Percentiles rank a stretch among this genome's conserved stretches.
Conservation (phyloP, 1,140 invertebrate genomes). For the Meloidogyne floridensis region DNA sequence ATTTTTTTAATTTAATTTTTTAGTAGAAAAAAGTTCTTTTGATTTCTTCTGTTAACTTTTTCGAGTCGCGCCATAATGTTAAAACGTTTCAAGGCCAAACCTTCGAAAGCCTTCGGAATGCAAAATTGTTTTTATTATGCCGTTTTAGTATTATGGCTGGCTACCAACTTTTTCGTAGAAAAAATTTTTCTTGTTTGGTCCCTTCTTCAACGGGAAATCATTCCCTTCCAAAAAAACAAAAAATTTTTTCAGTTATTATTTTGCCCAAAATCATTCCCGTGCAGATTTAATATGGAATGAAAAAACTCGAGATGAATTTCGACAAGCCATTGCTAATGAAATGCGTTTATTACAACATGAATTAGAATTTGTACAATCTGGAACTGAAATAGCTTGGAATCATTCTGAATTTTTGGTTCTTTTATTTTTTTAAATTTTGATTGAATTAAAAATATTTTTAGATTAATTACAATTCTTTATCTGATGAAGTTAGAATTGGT, state of each 20-base stretch:
- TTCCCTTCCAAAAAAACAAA: conserved; percentile 75
- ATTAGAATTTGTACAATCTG: conserved; percentile 76
- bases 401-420: conserved; percentile 77
- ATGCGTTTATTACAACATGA: conserved; percentile 84
- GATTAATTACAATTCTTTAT: conserved; percentile 85
- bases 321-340: conserved; percentile 89
- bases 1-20: background rate
- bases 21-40: background rate
- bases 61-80: too few relatives aligned
- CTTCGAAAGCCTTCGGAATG: too few relatives aligned
- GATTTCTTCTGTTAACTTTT: too few relatives aligned
- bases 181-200: too few relatives aligned
- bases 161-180: too few relatives aligned
- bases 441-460: conserved; percentile 37
- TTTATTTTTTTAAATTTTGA: conserved; percentile 5
- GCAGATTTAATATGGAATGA: conserved; percentile 99
- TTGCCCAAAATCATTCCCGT: conserved; percentile 87
- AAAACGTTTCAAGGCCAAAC: too few relatives aligned
- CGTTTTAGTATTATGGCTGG: too few relatives aligned
- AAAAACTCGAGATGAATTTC: conserved; percentile 72
- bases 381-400: conserved; percentile 84
- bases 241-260: conserved; percentile 81
- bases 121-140: too few relatives aligned
- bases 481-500: conserved; percentile 95
- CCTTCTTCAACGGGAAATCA: too few relatives aligned